phyloP scores from a whole-genome alignment of 2,113 vertebrate species.

The Crotophaga sulcirostris region DNA sequence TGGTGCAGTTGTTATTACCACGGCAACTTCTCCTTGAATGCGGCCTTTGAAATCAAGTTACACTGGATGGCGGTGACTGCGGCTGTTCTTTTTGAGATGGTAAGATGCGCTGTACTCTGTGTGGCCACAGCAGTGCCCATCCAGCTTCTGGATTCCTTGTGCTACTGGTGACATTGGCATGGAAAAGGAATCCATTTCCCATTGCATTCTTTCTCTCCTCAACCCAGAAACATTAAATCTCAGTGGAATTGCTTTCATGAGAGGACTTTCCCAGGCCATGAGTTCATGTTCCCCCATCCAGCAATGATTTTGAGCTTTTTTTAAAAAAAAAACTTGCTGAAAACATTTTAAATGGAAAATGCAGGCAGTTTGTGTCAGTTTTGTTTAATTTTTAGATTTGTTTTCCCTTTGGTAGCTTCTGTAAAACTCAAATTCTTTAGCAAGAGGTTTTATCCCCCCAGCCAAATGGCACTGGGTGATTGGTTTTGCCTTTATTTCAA shows the following conservation, averaged over 20 bases:
- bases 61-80: constrained; percentile 99
- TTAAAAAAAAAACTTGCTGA: neutral
- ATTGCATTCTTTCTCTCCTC: neutral
- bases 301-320: neutral
- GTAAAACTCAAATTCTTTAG: neutral
- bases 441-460: neutral
- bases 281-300: neutral
- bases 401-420: neutral
- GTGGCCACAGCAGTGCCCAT: neutral
- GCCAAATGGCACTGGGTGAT: neutral
- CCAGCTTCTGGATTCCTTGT: neutral
- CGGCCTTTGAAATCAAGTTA: constrained; percentile 95
- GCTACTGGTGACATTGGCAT: rapidly evolving
- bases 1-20: constrained; percentile 99
- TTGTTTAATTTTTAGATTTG: neutral
- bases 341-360: neutral
- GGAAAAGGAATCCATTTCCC: neutral
- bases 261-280: neutral
- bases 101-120: constrained; percentile 57
- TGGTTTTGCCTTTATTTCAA: neutral
- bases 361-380: neutral
- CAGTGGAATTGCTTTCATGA: neutral
- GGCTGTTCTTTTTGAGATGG: constrained; percentile 97
- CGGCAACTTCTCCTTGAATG: constrained; percentile 90
- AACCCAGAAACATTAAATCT: neutral